A percentile compares a stretch with the other conserved stretches of the same genome.
Evolutionary conservation across 2,797 vertebrate genomes (phyloP).

Genomic region (Sebastes minor): DNA sequence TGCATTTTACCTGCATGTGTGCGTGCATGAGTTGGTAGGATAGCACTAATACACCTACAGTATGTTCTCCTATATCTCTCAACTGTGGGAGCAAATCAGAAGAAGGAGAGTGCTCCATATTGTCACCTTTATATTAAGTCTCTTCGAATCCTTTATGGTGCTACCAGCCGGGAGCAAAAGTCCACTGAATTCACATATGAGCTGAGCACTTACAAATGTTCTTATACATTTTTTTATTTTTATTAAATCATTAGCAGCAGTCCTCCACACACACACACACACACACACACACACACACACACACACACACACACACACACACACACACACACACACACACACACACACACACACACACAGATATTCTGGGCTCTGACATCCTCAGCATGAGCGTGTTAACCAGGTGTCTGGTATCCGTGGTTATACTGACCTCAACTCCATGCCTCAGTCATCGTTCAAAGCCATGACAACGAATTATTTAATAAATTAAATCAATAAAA

Average conservation of each 20-base stretch:
- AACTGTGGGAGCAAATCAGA: not conserved
- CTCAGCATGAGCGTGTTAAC: not conserved
- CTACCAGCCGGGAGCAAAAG: not conserved
- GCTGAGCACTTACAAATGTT: not conserved
- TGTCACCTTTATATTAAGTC: not conserved
- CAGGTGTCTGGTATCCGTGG: not conserved
- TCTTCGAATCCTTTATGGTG: not conserved
- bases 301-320: not conserved
- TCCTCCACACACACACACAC: not conserved
- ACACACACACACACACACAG: not conserved
- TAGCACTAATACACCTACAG: not conserved
- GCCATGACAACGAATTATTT: not conserved
- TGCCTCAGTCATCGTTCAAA: not conserved
- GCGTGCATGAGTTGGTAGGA: not conserved
- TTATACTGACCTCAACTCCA: not conserved
- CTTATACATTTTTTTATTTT: too few relatives aligned
- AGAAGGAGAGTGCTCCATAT: rapidly evolving
- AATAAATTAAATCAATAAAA: not conserved
- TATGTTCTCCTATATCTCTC: not conserved
- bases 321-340: not conserved
- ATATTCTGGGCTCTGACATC: not conserved
- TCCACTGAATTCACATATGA: not conserved
- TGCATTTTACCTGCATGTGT: not conserved
- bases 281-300: not conserved
- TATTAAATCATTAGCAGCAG: not conserved